These are phyloP conservation scores for Lineus longissimus DNA, from an alignment of 1,140 invertebrate genomes.

Conservation along the genomic window DNA sequence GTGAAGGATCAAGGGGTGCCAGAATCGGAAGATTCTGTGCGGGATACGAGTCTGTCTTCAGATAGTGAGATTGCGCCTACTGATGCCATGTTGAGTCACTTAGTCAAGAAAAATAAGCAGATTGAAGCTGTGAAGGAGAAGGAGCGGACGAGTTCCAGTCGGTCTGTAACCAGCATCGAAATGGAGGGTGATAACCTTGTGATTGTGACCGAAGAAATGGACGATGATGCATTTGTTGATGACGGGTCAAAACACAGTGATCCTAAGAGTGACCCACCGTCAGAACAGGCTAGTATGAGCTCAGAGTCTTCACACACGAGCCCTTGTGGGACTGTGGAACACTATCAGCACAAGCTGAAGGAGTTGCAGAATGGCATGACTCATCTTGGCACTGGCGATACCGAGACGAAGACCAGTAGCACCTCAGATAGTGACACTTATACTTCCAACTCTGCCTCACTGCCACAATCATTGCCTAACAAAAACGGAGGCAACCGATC, in stretches of 20 bases:
- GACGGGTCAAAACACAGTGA: slow-evolving; percentile 7
- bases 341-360: slow-evolving; percentile 16
- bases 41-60: slow-evolving; percentile 12
- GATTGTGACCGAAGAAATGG: slow-evolving; percentile 44
- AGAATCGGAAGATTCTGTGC: neutral
- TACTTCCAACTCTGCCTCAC: no score
- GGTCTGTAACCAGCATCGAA: slow-evolving; percentile 41
- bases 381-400: no score
- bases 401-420: neutral
- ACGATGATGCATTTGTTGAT: slow-evolving; percentile 17
- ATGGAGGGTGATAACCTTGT: slow-evolving; percentile 51
- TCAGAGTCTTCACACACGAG: slow-evolving; percentile 37
- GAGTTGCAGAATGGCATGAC: neutral
- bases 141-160: slow-evolving; percentile 17
- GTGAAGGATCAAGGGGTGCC: slow-evolving; percentile 34
- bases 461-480: no score
- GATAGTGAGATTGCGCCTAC: slow-evolving; percentile 39
- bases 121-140: slow-evolving; percentile 22
- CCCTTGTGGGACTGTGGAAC: slow-evolving; percentile 21
- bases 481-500: no score
- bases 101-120: slow-evolving; percentile 41
- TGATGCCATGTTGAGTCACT: slow-evolving; percentile 37
- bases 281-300: slow-evolving; percentile 34
- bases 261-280: neutral
- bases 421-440: neutral